A percentile compares a stretch with the other conserved stretches of the same genome.
These are phyloP conservation scores for Amiota mariae DNA, from an alignment of 2,888 invertebrate genomes.

Conservation along the genomic window DNA sequence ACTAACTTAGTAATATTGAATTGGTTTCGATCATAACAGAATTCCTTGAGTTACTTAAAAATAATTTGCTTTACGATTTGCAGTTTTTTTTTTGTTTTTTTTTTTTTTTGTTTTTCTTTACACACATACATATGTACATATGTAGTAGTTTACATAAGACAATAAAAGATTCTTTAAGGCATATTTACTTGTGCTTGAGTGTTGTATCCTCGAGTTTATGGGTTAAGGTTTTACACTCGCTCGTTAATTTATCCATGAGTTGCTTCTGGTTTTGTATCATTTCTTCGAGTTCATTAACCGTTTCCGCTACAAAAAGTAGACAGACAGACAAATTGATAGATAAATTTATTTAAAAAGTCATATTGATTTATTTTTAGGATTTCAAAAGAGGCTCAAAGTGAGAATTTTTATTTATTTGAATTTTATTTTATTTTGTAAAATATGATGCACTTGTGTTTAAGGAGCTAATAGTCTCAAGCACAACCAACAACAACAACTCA, in stretches of 20 bases:
- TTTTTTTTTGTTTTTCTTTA: too few relatives aligned
- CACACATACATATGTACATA: too few relatives aligned
- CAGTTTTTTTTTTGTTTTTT: neutral
- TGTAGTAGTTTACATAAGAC: neutral
- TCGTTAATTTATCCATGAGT: constrained; percentile 93
- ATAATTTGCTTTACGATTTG: constrained; percentile 14
- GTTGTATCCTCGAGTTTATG: constrained; percentile 91
- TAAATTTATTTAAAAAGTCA: neutral
- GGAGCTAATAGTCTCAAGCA: constrained; percentile 24
- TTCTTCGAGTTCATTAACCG: constrained; percentile 90
- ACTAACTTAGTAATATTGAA: too few relatives aligned
- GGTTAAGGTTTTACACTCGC: constrained; percentile 91
- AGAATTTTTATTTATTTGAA: constrained; percentile 15
- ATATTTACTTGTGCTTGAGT: constrained; percentile 85
- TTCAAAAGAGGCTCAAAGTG: neutral
- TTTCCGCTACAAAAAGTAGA: constrained; percentile 82
- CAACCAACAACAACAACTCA: constrained; percentile 74
- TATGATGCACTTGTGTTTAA: constrained; percentile 5
- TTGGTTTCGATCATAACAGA: too few relatives aligned
- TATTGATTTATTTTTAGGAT: neutral
- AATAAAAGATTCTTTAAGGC: neutral
- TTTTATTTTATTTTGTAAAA: neutral
- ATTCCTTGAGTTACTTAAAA: too few relatives aligned
- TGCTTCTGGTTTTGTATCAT: constrained; percentile 93
- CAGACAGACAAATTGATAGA: constrained; percentile 36